phyloP scores from a whole-genome alignment of 2,797 vertebrate species.

The Glossophaga mutica region DNA sequence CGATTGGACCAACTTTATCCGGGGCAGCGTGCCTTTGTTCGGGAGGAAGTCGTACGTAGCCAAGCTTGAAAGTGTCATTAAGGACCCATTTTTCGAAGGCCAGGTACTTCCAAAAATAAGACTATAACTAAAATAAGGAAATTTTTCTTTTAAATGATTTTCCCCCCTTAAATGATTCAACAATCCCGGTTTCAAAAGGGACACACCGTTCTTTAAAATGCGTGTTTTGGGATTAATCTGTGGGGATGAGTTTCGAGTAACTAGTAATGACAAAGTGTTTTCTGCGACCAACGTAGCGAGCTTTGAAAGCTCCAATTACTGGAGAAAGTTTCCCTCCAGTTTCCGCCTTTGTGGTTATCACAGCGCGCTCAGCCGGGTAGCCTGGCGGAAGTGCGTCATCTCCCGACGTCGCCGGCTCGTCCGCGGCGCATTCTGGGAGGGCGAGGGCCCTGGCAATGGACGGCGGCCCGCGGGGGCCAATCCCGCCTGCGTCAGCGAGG shows the following conservation, averaged over 20 bases:
- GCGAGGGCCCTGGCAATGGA: rapidly evolving
- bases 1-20: background rate
- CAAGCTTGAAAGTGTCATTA: background rate
- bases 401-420: rapidly evolving
- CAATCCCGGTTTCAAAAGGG: background rate
- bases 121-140: background rate
- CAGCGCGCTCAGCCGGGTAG: rapidly evolving
- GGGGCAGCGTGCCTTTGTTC: background rate
- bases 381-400: background rate
- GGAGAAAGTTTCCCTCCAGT: rapidly evolving
- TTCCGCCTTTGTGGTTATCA: rapidly evolving
- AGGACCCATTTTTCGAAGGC: background rate
- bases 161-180: background rate
- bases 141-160: background rate
- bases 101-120: background rate
- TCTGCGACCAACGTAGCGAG: background rate
- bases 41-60: background rate
- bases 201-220: background rate
- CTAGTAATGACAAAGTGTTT: background rate
- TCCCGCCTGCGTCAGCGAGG: rapidly evolving
- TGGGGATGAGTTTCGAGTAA: background rate
- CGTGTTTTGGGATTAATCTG: no score
- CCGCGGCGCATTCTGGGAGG: background rate
- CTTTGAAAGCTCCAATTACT: background rate
- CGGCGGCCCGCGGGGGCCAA: background rate